These are phyloP conservation scores for Drosophila subquinaria DNA, from an alignment of 2,888 invertebrate species.

Conservation along the genomic window DNA sequence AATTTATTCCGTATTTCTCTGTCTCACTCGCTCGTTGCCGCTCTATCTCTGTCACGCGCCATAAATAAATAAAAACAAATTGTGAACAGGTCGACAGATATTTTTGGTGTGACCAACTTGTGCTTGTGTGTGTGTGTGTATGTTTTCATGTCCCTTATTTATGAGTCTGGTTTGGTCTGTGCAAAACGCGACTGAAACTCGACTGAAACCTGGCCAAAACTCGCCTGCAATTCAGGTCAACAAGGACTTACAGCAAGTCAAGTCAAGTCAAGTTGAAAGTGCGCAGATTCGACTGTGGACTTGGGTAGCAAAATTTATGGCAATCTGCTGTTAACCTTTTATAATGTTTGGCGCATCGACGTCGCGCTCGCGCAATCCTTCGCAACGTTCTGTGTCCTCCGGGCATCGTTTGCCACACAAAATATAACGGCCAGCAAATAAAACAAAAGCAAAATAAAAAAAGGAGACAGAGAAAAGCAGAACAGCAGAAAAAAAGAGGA, in stretches of 20 bases:
- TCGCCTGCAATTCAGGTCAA: slow-evolving; percentile 1
- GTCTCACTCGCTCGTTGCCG: not conserved
- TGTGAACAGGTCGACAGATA: slow-evolving; percentile 46
- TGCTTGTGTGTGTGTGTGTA: not conserved
- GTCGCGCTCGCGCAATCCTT: slow-evolving; percentile 70
- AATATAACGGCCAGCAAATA: slow-evolving; percentile 50
- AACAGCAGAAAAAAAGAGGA: not conserved
- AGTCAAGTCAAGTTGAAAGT: slow-evolving; percentile 2
- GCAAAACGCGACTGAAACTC: slow-evolving; percentile 1
- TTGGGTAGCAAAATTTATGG: slow-evolving; percentile 18
- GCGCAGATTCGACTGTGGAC: slow-evolving; percentile 9
- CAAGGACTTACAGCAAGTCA: not conserved
- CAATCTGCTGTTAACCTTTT: slow-evolving; percentile 18
- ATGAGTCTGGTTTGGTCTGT: slow-evolving; percentile 34
- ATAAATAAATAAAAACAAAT: slow-evolving; percentile 53
- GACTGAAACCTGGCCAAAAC: slow-evolving; percentile 9
- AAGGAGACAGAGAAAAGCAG: not conserved
- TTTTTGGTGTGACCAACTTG: slow-evolving; percentile 7
- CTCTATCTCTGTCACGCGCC: slow-evolving; percentile 4
- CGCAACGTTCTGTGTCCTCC: slow-evolving; percentile 53
- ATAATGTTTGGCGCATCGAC: slow-evolving; percentile 32
- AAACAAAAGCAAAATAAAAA: slow-evolving; percentile 23
- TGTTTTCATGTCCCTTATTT: slow-evolving; percentile 38
- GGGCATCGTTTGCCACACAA: slow-evolving; percentile 67
- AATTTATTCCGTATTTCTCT: slow-evolving; percentile 15